Evolutionary conservation across 2,113 vertebrate genomes (phyloP).

Genomic region (Sceloporus tristichus): DNA sequence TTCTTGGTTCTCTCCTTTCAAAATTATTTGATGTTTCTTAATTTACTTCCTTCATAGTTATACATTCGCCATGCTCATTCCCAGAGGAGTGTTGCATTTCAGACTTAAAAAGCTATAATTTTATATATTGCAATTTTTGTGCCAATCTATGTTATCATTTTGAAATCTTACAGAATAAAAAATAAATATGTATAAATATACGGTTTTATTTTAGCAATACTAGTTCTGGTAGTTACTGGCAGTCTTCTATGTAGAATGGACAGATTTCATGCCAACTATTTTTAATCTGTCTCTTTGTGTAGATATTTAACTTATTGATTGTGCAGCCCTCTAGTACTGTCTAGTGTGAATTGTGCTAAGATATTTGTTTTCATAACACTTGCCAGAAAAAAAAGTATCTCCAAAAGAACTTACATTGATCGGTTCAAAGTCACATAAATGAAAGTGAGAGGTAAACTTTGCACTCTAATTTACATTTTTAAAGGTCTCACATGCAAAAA

Average conservation of each 20-base stretch:
- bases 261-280: background rate
- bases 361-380: background rate
- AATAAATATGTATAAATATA: conserved; percentile 30
- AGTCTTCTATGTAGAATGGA: background rate
- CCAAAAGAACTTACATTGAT: background rate
- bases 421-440: background rate
- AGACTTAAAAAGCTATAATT: conserved; percentile 11
- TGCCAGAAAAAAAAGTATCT: background rate
- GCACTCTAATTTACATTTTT: too few relatives aligned
- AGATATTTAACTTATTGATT: background rate
- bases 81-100: conserved; percentile 15
- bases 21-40: conserved; percentile 12
- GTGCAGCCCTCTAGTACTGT: background rate
- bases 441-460: background rate
- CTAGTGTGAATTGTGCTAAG: background rate
- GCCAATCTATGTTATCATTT: conserved; percentile 22
- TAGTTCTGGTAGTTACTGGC: conserved; percentile 1
- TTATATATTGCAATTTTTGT: conserved; percentile 32
- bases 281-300: background rate
- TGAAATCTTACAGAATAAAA: background rate
- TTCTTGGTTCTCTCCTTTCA: background rate
- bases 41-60: background rate
- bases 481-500: background rate
- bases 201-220: conserved; percentile 25
- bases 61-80: background rate